Percentiles rank a stretch among this genome's conserved stretches.
Evolutionary conservation across 2,888 invertebrate genomes (phyloP).

Genomic region (Mimumesa dahlbomi): DNA sequence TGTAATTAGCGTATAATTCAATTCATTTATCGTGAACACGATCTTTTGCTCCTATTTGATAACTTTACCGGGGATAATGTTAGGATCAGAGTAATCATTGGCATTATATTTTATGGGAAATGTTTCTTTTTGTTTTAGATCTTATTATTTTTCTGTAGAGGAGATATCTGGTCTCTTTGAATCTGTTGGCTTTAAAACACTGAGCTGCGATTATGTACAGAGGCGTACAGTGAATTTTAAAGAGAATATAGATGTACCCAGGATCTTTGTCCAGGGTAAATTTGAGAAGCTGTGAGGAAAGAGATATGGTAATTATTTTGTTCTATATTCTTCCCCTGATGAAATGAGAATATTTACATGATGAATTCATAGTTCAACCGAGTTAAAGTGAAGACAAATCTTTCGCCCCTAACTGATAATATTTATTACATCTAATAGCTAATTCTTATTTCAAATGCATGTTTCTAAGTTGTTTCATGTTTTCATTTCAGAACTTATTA

Average conservation of each 20-base stretch:
- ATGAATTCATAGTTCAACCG: constrained; percentile 21
- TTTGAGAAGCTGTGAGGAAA: constrained; percentile 82
- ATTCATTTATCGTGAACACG: not conserved
- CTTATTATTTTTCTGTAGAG: constrained; percentile 90
- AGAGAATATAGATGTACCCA: constrained; percentile 93
- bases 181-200: constrained; percentile 86
- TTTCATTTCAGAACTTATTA: too few relatives aligned
- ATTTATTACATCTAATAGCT: not conserved
- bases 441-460: not conserved
- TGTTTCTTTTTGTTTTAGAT: constrained; percentile 81
- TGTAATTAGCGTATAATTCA: not conserved
- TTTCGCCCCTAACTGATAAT: constrained; percentile 83
- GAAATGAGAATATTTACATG: not conserved
- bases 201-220: constrained; percentile 89
- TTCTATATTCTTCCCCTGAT: not conserved
- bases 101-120: not conserved
- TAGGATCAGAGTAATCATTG: too few relatives aligned
- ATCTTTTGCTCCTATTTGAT: not conserved
- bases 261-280: constrained; percentile 96
- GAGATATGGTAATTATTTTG: not conserved
- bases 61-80: too few relatives aligned
- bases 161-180: constrained; percentile 86
- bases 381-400: constrained; percentile 73
- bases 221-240: constrained; percentile 95
- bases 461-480: too few relatives aligned